Evolutionary conservation across 2,888 invertebrate genomes (phyloP), one percentile per base, ranked within the genome.

Genomic region (Phrixothrix hirtus): DNA sequence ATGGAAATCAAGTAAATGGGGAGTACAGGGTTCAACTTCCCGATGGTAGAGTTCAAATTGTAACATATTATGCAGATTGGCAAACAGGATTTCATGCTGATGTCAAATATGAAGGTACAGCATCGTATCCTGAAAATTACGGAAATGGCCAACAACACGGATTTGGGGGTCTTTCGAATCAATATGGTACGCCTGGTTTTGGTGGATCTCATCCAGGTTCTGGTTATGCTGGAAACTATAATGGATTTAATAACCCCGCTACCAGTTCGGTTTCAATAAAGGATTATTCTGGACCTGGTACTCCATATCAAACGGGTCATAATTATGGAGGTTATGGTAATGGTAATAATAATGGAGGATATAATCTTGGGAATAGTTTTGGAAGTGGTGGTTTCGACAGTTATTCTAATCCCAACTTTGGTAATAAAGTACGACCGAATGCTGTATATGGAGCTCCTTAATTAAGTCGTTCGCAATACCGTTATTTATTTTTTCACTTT

Each of bases 11-110:
- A 48, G 82, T 83, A 1, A 75, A 79, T 34, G 84, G 84, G 13
- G 83, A 83, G 66, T 84, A 84, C 73, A 74, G 81, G 32, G 82
- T 83, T 1, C 79, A 79, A 30, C 75, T 85, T 52, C 77, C 84
- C 69, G 84, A 85, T 64, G 84, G 84, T 25, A 76, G 84, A 41
- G 79, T 78, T 11, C 84, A 84, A 72, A 83, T 83, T 59, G 89
- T 89, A 41, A 85, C 85, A 0, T 89, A 89, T 75, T 86, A 86
- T 62, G 89, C 89, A 0, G 88, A 89, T 66, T 88, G 88, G 88
- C 80, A 84, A 68, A 86, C 84, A 0, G 89, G 89, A 0, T 89
- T 86, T 78, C 88, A 88, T 69, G 89, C 89, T 4, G 87, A 89
- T 60, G 88, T 89, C 5, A 78, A 64, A 17, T 76, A 89, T 71